Evolutionary conservation across 2,888 invertebrate species (phyloP).

Genomic region (Suillia variegata): DNA sequence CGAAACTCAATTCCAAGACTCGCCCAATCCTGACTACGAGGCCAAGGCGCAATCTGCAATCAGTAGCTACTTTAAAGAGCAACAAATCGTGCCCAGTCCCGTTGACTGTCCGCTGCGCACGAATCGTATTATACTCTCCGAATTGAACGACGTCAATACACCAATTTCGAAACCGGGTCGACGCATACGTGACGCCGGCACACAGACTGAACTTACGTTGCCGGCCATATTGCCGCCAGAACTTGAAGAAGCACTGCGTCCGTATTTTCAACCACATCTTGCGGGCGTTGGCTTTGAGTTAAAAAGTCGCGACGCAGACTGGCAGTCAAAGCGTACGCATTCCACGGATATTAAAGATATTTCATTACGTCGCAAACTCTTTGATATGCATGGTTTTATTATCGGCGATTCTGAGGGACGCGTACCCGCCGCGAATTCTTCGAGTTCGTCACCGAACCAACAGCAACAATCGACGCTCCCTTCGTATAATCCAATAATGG

Average conservation of each 20-base stretch:
- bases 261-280: constrained; percentile 65
- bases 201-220: constrained; percentile 67
- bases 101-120: constrained; percentile 55
- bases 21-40: constrained; percentile 66
- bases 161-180: constrained; percentile 47
- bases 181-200: constrained; percentile 57
- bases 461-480: constrained; percentile 31
- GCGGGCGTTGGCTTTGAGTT: constrained; percentile 30
- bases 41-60: constrained; percentile 69
- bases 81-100: constrained; percentile 59
- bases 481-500: too few relatives aligned
- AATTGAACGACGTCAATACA: constrained; percentile 45
- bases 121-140: constrained; percentile 53
- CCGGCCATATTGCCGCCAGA: constrained; percentile 65
- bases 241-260: constrained; percentile 66
- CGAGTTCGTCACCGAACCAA: constrained; percentile 26
- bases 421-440: constrained; percentile 9
- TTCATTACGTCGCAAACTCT: constrained; percentile 58
- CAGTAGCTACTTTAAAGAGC: constrained; percentile 59
- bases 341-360: constrained; percentile 48
- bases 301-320: background rate
- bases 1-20: constrained; percentile 64
- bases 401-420: constrained; percentile 35
- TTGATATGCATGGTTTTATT: constrained; percentile 49
- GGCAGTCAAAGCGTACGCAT: constrained; percentile 2